Percentiles rank a stretch among this genome's conserved stretches.
Evolutionary conservation across 2,113 vertebrate genomes (phyloP).

Genomic region (Panthera leo): DNA sequence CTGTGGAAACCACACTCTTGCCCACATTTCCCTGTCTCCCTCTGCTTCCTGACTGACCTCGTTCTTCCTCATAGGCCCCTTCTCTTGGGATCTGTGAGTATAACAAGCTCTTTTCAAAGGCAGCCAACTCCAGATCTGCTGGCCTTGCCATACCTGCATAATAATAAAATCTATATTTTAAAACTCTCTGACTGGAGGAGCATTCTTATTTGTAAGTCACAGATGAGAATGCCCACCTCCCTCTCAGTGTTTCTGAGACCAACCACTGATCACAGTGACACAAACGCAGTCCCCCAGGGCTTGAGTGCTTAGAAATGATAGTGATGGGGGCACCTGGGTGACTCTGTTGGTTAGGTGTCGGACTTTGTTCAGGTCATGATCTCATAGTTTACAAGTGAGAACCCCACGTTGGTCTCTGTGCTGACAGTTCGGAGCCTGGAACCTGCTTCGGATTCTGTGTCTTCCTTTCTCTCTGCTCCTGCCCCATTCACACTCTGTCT

Average conservation of each 20-base stretch:
- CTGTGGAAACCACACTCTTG: background rate
- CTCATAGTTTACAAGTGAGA: no score
- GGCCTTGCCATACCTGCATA: background rate
- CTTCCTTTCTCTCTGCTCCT: no score
- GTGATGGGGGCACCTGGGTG: no score
- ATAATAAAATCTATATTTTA: background rate
- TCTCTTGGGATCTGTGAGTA: background rate
- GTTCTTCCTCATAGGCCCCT: background rate
- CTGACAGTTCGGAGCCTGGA: no score
- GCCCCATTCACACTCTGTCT: no score
- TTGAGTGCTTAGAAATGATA: background rate
- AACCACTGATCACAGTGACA: background rate
- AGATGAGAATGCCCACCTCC: background rate
- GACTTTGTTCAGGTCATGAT: no score
- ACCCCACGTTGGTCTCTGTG: no score
- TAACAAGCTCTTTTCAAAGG: background rate
- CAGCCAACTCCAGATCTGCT: background rate
- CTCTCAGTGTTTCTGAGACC: background rate
- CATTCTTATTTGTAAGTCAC: background rate
- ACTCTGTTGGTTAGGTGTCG: no score
- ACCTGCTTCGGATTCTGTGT: no score
- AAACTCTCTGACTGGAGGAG: background rate
- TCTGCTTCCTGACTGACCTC: background rate
- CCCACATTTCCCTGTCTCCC: rapidly evolving
- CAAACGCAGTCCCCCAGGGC: background rate